Evolutionary conservation across 1,140 invertebrate genomes (phyloP).

Genomic region (Aphelenchoides fujianensis): DNA sequence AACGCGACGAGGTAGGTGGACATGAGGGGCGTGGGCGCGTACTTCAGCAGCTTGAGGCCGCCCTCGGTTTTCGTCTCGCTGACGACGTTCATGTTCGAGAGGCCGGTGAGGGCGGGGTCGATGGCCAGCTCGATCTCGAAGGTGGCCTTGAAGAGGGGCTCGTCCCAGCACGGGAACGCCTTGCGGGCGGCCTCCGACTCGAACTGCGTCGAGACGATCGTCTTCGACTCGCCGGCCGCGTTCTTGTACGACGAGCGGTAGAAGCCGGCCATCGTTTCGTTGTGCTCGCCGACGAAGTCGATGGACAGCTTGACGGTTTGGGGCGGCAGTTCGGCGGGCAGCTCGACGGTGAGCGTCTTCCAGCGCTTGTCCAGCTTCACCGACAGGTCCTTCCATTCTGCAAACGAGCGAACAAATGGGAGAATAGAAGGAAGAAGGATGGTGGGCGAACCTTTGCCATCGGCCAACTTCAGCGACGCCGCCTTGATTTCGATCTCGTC

Average conservation of each 20-base stretch:
- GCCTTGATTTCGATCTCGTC: constrained; percentile 27
- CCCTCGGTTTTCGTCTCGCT: constrained; percentile 38
- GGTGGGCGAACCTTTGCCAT: constrained; percentile 38
- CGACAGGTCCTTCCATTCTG: neutral
- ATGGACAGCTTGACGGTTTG: constrained; percentile 11
- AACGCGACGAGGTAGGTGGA: constrained; percentile 66
- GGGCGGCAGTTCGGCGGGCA: constrained; percentile 3
- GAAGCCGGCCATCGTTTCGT: neutral
- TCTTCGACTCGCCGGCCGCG: constrained; percentile 25
- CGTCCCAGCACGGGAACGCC: constrained; percentile 94
- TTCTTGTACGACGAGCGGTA: constrained; percentile 37
- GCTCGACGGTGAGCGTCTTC: neutral
- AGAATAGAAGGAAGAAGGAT: neutral
- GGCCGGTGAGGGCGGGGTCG: constrained; percentile 50
- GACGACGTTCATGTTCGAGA: constrained; percentile 60
- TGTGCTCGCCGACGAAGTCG: constrained; percentile 5
- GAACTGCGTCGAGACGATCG: constrained; percentile 35
- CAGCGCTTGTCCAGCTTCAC: constrained; percentile 10
- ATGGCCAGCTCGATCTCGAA: constrained; percentile 68
- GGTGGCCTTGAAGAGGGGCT: constrained; percentile 84
- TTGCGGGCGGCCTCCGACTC: constrained; percentile 70
- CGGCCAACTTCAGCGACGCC: constrained; percentile 30
- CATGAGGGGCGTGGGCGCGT: constrained; percentile 63
- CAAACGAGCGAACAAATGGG: neutral
- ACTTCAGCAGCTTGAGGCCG: constrained; percentile 64